Base-by-base conservation (phyloP, 1,140 invertebrate genomes). In the Piezodorus guildinii region DNA sequence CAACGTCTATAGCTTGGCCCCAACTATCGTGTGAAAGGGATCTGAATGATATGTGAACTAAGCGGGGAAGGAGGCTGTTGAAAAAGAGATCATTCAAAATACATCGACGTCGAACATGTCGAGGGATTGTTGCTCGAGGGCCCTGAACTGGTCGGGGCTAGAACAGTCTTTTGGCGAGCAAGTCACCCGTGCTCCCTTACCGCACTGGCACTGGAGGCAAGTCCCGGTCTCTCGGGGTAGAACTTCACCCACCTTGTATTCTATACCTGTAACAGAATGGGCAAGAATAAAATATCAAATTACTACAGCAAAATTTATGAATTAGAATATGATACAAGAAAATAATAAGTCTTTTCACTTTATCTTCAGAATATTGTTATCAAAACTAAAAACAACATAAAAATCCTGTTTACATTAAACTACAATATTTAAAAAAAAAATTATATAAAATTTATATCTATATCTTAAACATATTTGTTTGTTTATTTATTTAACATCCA, bases 211-310 rank as follows among this genome's bases (percentile, higher is more conserved):
- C 73, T 85, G 82, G 65, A 85, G 75, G 72, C 83, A 85, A 69
- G 84, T 85, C 62, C 83, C 83, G 58, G 83, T 84, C 65, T 83
- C 81, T 67, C 83, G 81, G 6, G 83, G 83, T 56, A 85, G 74
- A 62, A 77, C 76, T 68, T 83, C 81, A 14, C 83, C 83, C 58
- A 83, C 75, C 67, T 76, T 76, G 70, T 85, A 85, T 69, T 80
- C 76, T 58, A 77, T 78, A 60, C 83, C 83, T 85, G 73, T 1
- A 71, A 63, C 52, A 56, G 5, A 23, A n/a, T n/a, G n/a, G n/a
- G n/a, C n/a, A n/a, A n/a, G n/a, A n/a, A n/a, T n/a, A n/a, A n/a
- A n/a, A n/a, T n/a, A n/a, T n/a, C n/a, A n/a, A n/a, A n/a, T n/a
- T n/a, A n/a, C n/a, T n/a, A n/a, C n/a, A n/a, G n/a, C n/a, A n/a